Evolutionary conservation across 2,888 invertebrate species (phyloP).

Genomic region (Enchytraeus crypticus): DNA sequence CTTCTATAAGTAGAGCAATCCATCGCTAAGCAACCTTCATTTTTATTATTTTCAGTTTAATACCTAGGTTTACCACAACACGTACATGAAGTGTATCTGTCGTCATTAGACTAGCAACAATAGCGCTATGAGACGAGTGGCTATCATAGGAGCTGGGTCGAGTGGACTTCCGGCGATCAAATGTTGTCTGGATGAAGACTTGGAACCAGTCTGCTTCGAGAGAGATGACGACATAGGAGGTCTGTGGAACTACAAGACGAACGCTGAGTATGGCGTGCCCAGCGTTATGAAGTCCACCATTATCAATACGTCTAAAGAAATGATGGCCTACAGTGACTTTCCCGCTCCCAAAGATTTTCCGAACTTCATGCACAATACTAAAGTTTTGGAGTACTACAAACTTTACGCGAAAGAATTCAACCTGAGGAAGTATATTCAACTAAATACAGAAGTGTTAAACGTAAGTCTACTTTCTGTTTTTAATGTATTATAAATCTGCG

Average conservation of each 20-base stretch:
- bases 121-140: conserved; percentile 20
- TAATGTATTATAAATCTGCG: too few species aligned
- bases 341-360: conserved; percentile 48
- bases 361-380: too few species aligned
- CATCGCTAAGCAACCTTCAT: too few species aligned
- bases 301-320: conserved; percentile 46
- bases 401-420: conserved; percentile 40
- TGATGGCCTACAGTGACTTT: conserved; percentile 49
- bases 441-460: conserved; percentile 31
- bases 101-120: too few species aligned
- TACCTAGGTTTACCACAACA: too few species aligned
- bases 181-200: too few species aligned
- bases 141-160: conserved; percentile 47
- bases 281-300: conserved; percentile 40
- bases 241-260: conserved; percentile 38
- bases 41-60: too few species aligned
- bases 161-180: too few species aligned
- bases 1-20: too few species aligned
- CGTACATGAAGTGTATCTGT: too few species aligned
- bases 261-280: conserved; percentile 25
- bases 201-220: conserved; percentile 41
- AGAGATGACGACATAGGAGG: conserved; percentile 38
- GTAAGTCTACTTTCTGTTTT: too few species aligned
- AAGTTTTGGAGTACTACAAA: conserved; percentile 43
- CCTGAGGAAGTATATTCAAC: conserved; percentile 35